Percentiles rank a stretch among this genome's conserved stretches.
These are phyloP conservation scores for Parauchenoglanis ngamensis DNA, from an alignment of 2,797 vertebrate genomes.

Conservation along the genomic window DNA sequence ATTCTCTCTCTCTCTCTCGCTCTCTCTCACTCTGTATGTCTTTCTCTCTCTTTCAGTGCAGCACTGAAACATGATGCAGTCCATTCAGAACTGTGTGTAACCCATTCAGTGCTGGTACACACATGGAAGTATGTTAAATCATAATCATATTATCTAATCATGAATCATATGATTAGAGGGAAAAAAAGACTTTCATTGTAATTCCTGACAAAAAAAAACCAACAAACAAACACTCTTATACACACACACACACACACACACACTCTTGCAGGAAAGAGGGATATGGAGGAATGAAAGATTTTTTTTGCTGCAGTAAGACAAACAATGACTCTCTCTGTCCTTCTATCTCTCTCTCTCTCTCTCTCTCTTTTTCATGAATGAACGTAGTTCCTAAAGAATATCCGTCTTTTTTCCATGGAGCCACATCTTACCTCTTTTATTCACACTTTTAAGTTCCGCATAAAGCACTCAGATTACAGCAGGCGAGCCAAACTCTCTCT, in stretches of 20 bases:
- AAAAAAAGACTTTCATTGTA: neutral
- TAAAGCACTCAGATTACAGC: slow-evolving; percentile 23
- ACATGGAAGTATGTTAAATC: neutral
- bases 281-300: slow-evolving; percentile 42
- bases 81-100: slow-evolving; percentile 61
- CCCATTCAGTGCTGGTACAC: slow-evolving; percentile 17
- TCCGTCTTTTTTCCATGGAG: neutral
- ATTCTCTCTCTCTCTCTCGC: slow-evolving; percentile 54
- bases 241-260: slow-evolving; percentile 12
- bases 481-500: neutral
- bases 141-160: neutral
- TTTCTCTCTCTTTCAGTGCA: slow-evolving; percentile 57
- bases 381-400: neutral
- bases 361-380: slow-evolving; percentile 2
- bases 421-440: neutral
- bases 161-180: too few relatives aligned
- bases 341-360: slow-evolving; percentile 18
- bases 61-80: slow-evolving; percentile 66
- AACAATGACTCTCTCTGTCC: slow-evolving; percentile 29
- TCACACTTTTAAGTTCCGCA: slow-evolving; percentile 37
- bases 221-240: slow-evolving; percentile 10
- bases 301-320: slow-evolving; percentile 56
- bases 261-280: slow-evolving; percentile 17
- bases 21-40: slow-evolving; percentile 43
- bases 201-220: neutral